Base-by-base conservation (phyloP, 2,113 vertebrate genomes). In the Ammodytes marinus region DNA sequence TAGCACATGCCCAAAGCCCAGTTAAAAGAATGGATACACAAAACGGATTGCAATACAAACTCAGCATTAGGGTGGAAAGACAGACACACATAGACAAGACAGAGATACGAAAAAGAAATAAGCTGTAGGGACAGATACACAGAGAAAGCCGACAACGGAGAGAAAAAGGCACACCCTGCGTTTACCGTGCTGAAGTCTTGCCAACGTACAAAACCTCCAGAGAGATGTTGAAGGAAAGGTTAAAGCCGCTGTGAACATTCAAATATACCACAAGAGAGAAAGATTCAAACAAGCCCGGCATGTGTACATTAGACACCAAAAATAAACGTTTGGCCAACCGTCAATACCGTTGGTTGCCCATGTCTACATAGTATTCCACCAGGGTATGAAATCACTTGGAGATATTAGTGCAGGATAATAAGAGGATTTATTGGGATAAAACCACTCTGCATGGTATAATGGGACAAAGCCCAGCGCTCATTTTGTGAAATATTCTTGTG, bases 361-460 rank as follows among this genome's bases (percentile, higher is more conserved):
- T 64, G 80, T 83, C 68, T 70, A 27, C 27, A 27, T 27, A 63
- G 49, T 46, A 74, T 84, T 78, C 61, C 72, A 80, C 68, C 72
- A 80, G 77, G 79, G 79, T 79, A 84, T 74, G 63, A 92, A 91
- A 90, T 86, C 79, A 92, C 85, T 88, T 88, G 70, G 77, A 89
- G 88, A 92, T 89, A 80, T 85, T 79, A 84, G 77, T 79, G 75
- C 40, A 88, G 82, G 81, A 92, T 92, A 88, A 88, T 80, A 91
- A 81, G 85, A 91, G 82, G 84, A 90, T 92, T 93, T 91, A 90
- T 88, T 89, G 66, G 86, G 78, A 88, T 84, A 82, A 83, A 93
- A 92, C 83, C 83, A 89, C 80, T 89, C 83, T 81, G 83, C 77
- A 89, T 42, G 84, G 67, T 50, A 85, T 74, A 80, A 81, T 65